Evolutionary conservation across 2,113 vertebrate species (phyloP).

Genomic region (Oryctolagus cuniculus): mOryCun1.1 NC_091435.1:173793001-173793500

Average conservation of each 20-base stretch:
- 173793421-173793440: background rate
- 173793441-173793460: background rate
- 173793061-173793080: conserved; percentile 81
- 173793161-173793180: background rate
- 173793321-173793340: background rate
- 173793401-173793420: background rate
- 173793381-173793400: background rate
- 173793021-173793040: conserved; percentile 91
- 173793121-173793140: background rate
- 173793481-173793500: background rate
- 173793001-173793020: conserved; percentile 94
- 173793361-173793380: background rate
- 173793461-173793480: no score
- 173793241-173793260: background rate
- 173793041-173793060: conserved; percentile 98
- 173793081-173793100: fast-evolving
- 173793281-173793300: background rate
- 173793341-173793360: background rate
- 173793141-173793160: background rate
- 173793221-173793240: background rate
- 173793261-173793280: fast-evolving
- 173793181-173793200: background rate
- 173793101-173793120: background rate
- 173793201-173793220: background rate
- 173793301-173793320: background rate